Evolutionary conservation across 1,140 invertebrate species (phyloP).

Genomic region (Drosophila ananassae): DNA sequence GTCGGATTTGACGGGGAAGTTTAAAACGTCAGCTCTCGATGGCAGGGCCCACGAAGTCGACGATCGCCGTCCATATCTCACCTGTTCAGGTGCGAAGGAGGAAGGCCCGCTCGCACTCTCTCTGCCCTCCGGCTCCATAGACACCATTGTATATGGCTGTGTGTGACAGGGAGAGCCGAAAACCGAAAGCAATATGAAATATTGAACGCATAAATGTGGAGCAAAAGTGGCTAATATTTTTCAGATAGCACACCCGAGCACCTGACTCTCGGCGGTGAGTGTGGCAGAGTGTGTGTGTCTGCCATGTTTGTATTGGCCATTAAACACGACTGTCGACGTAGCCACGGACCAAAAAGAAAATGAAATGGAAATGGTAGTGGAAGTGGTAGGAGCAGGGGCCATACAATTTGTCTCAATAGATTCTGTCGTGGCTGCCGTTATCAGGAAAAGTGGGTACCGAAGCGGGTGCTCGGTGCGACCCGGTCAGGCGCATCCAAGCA

Average conservation of each 20-base stretch:
- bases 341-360: constrained; percentile 46
- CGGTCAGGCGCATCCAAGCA: constrained; percentile 30
- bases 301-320: constrained; percentile 69
- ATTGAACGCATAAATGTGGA: constrained; percentile 75
- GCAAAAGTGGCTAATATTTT: constrained; percentile 74
- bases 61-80: constrained; percentile 54
- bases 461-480: constrained; percentile 12
- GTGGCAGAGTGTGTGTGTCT: constrained; percentile 19
- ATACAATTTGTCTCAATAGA: constrained; percentile 74
- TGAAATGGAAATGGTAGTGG: constrained; percentile 55
- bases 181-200: constrained; percentile 78
- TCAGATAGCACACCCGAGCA: constrained; percentile 43
- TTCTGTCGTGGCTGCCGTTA: constrained; percentile 52
- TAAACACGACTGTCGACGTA: constrained; percentile 46
- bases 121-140: neutral
- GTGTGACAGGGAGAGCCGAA: constrained; percentile 24
- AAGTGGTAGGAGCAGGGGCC: constrained; percentile 7
- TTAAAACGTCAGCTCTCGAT: constrained; percentile 66
- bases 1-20: constrained; percentile 75
- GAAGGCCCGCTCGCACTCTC: neutral
- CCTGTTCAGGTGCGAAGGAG: constrained; percentile 41
- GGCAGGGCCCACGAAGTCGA: constrained; percentile 48
- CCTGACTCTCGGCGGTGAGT: constrained; percentile 13
- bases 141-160: neutral
- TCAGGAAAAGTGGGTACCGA: constrained; percentile 31